phyloP scores from a whole-genome alignment of 2,113 vertebrate genomes.

The Saccopteryx bilineata region DNA sequence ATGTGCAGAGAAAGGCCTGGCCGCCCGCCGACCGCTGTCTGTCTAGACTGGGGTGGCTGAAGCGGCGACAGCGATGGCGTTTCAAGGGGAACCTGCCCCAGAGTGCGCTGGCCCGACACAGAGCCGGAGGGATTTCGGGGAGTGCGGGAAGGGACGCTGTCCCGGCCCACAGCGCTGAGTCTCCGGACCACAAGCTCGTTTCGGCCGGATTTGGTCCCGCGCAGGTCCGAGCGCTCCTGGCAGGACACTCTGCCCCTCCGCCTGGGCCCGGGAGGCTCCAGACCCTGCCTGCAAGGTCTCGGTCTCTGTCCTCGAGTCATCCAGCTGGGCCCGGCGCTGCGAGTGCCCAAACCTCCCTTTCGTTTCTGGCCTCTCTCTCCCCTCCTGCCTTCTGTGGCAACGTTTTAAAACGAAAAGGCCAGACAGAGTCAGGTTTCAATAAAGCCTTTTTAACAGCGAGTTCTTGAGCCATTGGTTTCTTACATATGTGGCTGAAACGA shows the following conservation, averaged over 20 bases:
- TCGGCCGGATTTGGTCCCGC: background rate
- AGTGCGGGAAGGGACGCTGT: background rate
- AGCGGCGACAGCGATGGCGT: background rate
- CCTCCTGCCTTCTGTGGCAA: background rate
- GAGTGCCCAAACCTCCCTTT: background rate
- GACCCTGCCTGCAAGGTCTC: background rate
- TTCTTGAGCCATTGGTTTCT: background rate
- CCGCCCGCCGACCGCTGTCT: conserved; percentile 34
- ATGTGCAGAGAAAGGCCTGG: conserved; percentile 81
- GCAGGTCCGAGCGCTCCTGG: background rate
- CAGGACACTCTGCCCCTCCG: background rate
- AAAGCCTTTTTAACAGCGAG: background rate
- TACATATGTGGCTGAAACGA: background rate
- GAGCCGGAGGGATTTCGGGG: background rate
- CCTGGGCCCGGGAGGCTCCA: background rate
- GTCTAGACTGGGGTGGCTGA: conserved; percentile 81
- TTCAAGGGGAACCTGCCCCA: background rate
- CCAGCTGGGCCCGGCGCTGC: rapidly evolving
- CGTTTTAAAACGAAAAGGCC: conserved; percentile 60
- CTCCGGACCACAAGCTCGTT: rapidly evolving
- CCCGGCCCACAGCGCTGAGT: too few species aligned
- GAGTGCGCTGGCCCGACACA: background rate
- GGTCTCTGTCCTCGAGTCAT: background rate
- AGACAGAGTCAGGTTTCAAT: background rate
- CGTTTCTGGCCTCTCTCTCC: conserved; percentile 39